Evolutionary conservation across 2,797 vertebrate genomes (phyloP).

Genomic region (Setipinna tenuifilis): DNA sequence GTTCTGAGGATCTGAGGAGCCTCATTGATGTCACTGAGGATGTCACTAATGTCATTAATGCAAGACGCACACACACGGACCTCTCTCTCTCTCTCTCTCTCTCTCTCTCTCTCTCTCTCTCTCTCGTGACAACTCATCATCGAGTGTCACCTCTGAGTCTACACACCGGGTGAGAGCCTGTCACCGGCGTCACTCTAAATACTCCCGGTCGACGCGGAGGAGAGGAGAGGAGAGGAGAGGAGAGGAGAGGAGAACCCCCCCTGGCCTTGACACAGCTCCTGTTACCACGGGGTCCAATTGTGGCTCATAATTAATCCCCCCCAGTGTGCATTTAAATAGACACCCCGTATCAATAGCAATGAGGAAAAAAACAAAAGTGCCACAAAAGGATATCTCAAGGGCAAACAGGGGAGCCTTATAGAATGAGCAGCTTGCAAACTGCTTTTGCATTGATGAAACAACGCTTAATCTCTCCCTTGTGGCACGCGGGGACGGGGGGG

Average conservation of each 20-base stretch:
- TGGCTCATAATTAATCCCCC: slow-evolving; percentile 82
- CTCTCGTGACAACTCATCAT: not conserved
- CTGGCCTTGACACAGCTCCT: slow-evolving; percentile 73
- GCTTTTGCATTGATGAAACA: slow-evolving; percentile 86
- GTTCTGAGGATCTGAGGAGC: not conserved
- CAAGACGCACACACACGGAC: not conserved
- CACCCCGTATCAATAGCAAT: slow-evolving; percentile 75
- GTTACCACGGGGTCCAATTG: slow-evolving; percentile 78
- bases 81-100: slow-evolving; percentile 14
- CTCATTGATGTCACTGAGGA: not conserved
- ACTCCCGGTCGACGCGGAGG: not conserved
- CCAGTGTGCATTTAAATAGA: slow-evolving; percentile 81
- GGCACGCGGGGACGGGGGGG: slow-evolving; percentile 74
- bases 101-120: slow-evolving; percentile 30
- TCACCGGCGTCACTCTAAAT: slow-evolving; percentile 1
- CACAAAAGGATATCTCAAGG: slow-evolving; percentile 75
- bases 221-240: too few relatives aligned
- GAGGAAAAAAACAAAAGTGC: slow-evolving; percentile 67
- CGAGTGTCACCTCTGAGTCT: not conserved
- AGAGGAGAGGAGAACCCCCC: slow-evolving; percentile 45
- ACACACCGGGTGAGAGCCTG: not conserved
- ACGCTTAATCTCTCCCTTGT: slow-evolving; percentile 83
- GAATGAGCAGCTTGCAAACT: slow-evolving; percentile 91
- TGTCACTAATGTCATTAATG: not conserved
- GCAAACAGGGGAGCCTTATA: slow-evolving; percentile 87